These are phyloP conservation scores for Synanceia verrucosa DNA, from an alignment of 2,797 vertebrate species.

Conservation along the genomic window DNA sequence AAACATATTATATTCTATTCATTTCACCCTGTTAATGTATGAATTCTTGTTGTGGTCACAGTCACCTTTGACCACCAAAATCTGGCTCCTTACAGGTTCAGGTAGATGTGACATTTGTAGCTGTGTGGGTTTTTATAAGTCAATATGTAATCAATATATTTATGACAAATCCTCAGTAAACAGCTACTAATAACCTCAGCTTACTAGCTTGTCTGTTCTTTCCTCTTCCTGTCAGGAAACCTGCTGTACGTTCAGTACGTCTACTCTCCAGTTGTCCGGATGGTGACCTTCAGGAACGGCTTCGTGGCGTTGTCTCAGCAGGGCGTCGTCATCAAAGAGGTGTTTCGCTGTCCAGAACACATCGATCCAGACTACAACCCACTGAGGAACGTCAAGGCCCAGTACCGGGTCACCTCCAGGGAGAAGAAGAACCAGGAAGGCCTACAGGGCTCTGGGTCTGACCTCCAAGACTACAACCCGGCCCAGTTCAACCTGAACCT, in stretches of 20 bases:
- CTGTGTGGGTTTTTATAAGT: too few relatives aligned
- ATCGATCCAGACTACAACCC: slow-evolving; percentile 71
- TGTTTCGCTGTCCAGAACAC: slow-evolving; percentile 76
- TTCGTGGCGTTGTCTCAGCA: slow-evolving; percentile 80
- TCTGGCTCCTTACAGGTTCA: too few relatives aligned
- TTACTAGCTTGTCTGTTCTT: neutral
- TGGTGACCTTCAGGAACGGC: slow-evolving; percentile 75
- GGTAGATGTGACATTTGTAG: too few relatives aligned
- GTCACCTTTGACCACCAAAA: too few relatives aligned
- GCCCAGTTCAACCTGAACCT: slow-evolving; percentile 71
- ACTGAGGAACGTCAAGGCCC: slow-evolving; percentile 76
- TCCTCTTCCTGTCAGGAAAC: slow-evolving; percentile 66
- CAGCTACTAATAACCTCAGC: neutral
- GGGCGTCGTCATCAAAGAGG: slow-evolving; percentile 75
- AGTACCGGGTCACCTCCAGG: slow-evolving; percentile 78
- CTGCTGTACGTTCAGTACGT: slow-evolving; percentile 82
- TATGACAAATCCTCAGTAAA: too few relatives aligned
- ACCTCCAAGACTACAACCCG: slow-evolving; percentile 68
- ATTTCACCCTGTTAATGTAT: too few relatives aligned
- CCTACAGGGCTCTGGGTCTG: neutral
- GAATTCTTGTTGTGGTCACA: too few relatives aligned
- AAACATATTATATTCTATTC: too few relatives aligned
- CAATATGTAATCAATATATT: too few relatives aligned
- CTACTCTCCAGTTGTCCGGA: slow-evolving; percentile 77
- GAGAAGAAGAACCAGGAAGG: slow-evolving; percentile 21